Conservation (phyloP, 2,888 invertebrate genomes). For the Tuta absoluta region DNA sequence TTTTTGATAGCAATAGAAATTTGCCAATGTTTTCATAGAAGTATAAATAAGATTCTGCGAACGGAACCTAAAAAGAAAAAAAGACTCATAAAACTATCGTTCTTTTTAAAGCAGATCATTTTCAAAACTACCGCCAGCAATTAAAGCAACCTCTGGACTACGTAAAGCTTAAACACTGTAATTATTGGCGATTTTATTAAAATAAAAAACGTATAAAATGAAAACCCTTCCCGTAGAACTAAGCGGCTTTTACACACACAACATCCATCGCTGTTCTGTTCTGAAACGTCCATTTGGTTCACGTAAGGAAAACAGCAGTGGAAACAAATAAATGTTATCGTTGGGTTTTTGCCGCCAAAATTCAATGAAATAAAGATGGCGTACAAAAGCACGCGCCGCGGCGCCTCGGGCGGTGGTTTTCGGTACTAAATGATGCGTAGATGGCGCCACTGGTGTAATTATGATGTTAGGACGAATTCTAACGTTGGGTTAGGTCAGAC, state of each 20-base stretch:
- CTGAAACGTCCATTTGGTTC: background rate
- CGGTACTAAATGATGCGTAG: slow-evolving; percentile 36
- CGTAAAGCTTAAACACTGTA: slow-evolving; percentile 55
- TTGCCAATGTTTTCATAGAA: too few relatives aligned
- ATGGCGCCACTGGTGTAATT: slow-evolving; percentile 39
- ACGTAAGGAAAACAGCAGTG: background rate
- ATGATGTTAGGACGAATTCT: slow-evolving; percentile 17
- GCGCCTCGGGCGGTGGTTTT: slow-evolving; percentile 47
- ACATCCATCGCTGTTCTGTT: slow-evolving; percentile 4
- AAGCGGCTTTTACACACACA: too few relatives aligned
- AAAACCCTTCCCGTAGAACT: background rate
- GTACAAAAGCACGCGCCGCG: slow-evolving; percentile 67
- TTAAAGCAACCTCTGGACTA: slow-evolving; percentile 68
- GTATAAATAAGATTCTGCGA: background rate
- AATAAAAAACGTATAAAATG: slow-evolving; percentile 17
- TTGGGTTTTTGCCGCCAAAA: background rate
- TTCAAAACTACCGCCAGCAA: slow-evolving; percentile 56
- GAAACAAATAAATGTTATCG: background rate
- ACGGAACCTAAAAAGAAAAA: slow-evolving; percentile 15
- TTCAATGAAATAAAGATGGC: slow-evolving; percentile 8
- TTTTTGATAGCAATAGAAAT: too few relatives aligned
- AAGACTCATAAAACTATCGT: slow-evolving; percentile 2
- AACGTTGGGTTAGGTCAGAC: slow-evolving; percentile 18
- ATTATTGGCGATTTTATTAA: slow-evolving; percentile 26
- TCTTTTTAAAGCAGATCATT: slow-evolving; percentile 11